Percentiles rank a stretch among this genome's conserved stretches.
Evolutionary conservation across 30 jellyfish, hydroid and myxozoan species (phyloP).

Genomic region (Hydractinia symbiolongicarpus): DNA sequence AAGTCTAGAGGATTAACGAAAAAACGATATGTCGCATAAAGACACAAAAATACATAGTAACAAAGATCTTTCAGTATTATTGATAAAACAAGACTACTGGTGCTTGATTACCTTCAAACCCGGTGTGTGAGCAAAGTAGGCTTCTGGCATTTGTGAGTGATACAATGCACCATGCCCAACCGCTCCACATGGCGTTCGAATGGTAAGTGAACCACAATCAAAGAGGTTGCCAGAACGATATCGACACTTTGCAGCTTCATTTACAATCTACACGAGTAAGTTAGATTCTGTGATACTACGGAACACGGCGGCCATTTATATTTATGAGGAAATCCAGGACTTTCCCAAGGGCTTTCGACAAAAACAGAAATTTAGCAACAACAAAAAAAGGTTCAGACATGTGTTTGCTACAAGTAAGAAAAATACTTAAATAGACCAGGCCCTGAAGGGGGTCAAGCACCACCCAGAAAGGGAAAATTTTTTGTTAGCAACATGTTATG

Average conservation of each 20-base stretch:
- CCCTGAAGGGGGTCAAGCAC: too few species aligned
- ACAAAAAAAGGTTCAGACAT: not conserved
- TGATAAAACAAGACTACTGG: too few species aligned
- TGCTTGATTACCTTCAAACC: slow-evolving; percentile 79
- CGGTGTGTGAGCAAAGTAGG: slow-evolving; percentile 94
- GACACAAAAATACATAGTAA: too few species aligned
- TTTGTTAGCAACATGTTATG: too few species aligned
- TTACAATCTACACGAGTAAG: slow-evolving; percentile 56
- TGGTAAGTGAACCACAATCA: slow-evolving; percentile 87
- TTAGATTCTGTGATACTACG: not conserved
- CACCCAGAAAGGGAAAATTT: too few species aligned
- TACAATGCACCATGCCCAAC: slow-evolving; percentile 99
- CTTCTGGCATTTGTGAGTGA: slow-evolving; percentile 98
- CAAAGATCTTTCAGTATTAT: too few species aligned
- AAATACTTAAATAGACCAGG: too few species aligned
- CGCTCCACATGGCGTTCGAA: slow-evolving; percentile 97
- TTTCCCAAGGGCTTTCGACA: not conserved
- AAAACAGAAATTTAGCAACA: not conserved
- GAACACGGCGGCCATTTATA: not conserved
- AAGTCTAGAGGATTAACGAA: too few species aligned
- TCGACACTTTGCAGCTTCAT: slow-evolving; percentile 98
- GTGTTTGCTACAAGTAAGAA: too few species aligned
- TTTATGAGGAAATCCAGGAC: not conserved
- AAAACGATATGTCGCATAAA: too few species aligned
- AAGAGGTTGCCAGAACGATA: slow-evolving; percentile 82